Conservation (phyloP, 2,113 vertebrate species). For the Sylvia atricapilla region DNA sequence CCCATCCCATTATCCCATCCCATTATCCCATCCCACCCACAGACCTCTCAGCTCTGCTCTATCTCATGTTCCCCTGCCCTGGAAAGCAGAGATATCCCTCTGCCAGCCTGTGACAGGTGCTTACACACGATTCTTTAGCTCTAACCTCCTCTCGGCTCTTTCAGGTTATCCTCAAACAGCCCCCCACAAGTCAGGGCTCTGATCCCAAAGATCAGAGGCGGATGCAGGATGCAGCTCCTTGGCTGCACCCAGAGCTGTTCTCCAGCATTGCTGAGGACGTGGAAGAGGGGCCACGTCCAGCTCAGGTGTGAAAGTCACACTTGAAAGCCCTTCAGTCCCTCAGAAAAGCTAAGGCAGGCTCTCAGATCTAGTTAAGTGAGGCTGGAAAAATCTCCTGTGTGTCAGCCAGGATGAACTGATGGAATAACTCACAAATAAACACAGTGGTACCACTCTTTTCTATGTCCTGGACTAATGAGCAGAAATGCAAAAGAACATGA, state of each 20-base stretch:
- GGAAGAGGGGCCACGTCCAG: not conserved
- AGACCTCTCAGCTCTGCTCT: no score
- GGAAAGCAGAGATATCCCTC: not conserved
- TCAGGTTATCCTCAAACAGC: not conserved
- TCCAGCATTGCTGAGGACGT: accelerated
- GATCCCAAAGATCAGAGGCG: not conserved
- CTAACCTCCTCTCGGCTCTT: not conserved
- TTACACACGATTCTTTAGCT: not conserved
- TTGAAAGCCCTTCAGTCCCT: not conserved
- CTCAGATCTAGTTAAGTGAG: not conserved
- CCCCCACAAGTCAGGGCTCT: accelerated
- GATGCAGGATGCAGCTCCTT: accelerated
- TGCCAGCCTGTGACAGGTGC: accelerated
- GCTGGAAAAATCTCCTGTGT: not conserved
- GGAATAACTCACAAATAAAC: not conserved
- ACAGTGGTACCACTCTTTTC: not conserved
- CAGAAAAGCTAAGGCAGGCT: not conserved
- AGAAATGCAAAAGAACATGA: constrained; percentile 34
- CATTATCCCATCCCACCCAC: no score
- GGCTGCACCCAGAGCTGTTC: accelerated
- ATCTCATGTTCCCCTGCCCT: accelerated
- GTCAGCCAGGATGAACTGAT: not conserved
- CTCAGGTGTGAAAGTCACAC: not conserved
- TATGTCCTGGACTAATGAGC: not conserved
- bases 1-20: no score